Percentiles rank a stretch among this genome's conserved stretches.
phyloP scores from a whole-genome alignment of 2,888 invertebrate species.

The Pyrrhosoma nymphula region DNA sequence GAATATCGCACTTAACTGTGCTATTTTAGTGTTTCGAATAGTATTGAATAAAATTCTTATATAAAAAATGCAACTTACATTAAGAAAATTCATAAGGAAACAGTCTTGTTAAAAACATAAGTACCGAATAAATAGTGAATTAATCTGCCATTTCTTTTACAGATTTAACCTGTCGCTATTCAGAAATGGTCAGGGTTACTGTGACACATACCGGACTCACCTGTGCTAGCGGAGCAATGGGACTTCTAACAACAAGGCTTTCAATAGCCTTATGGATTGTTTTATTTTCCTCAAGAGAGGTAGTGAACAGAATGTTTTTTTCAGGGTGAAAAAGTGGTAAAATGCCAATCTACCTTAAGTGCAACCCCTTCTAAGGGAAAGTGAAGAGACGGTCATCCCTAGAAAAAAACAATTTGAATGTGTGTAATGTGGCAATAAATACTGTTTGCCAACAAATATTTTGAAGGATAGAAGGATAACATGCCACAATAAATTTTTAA shows the following conservation, averaged over 20 bases:
- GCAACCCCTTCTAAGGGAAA: neutral
- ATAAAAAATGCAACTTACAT: no score
- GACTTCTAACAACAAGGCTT: constrained; percentile 6
- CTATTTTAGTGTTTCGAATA: no score
- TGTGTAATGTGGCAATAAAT: neutral
- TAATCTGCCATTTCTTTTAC: constrained; percentile 69
- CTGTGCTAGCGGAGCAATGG: constrained; percentile 74
- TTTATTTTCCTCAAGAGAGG: neutral
- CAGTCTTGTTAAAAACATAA: no score
- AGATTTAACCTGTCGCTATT: constrained; percentile 85
- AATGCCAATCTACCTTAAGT: neutral
- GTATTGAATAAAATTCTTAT: no score
- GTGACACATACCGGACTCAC: constrained; percentile 79
- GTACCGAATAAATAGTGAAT: no score
- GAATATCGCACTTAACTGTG: no score
- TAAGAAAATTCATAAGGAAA: no score
- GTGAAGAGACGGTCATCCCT: neutral
- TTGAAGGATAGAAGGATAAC: neutral
- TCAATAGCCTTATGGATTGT: neutral
- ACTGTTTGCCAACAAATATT: neutral
- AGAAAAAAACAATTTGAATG: neutral
- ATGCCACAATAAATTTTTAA: neutral
- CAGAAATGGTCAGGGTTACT: constrained; percentile 83
- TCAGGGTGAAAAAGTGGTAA: neutral
- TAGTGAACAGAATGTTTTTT: constrained; percentile 3